A percentile compares a stretch with the other conserved stretches of the same genome.
phyloP scores from a whole-genome alignment of 2,797 vertebrate species.

The Pangasius djambal region DNA sequence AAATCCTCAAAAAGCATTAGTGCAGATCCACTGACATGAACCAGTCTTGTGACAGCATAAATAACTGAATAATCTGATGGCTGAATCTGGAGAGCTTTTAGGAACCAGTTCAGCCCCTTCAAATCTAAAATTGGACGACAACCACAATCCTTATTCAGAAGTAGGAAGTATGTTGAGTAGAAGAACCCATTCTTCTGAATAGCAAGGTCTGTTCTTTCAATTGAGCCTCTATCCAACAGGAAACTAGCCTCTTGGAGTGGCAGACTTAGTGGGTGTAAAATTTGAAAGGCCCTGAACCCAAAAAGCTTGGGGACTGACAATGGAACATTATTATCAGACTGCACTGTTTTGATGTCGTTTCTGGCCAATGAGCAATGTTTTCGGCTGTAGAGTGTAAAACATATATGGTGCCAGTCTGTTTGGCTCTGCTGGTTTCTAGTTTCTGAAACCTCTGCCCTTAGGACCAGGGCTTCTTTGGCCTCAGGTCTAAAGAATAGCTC shows the following conservation, averaged over 20 bases:
- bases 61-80: background rate
- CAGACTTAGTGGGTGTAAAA: background rate
- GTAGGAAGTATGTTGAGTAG: background rate
- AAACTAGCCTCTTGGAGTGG: background rate
- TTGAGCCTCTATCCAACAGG: background rate
- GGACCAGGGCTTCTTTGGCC: background rate
- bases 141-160: background rate
- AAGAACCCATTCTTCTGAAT: background rate
- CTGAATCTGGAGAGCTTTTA: background rate
- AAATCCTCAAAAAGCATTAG: constrained; percentile 5
- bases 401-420: background rate
- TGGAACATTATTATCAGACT: background rate
- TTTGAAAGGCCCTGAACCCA: background rate
- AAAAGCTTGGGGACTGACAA: background rate
- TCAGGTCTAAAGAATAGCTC: background rate
- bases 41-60: background rate
- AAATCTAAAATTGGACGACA: background rate
- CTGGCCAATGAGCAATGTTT: background rate
- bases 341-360: background rate
- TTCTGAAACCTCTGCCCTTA: background rate
- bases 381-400: background rate
- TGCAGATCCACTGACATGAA: background rate
- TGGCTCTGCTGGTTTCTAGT: background rate
- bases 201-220: background rate
- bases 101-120: background rate